These are phyloP conservation scores for Odocoileus hemionus DNA, from an alignment of 2,113 vertebrate genomes.

Conservation along the genomic window DNA sequence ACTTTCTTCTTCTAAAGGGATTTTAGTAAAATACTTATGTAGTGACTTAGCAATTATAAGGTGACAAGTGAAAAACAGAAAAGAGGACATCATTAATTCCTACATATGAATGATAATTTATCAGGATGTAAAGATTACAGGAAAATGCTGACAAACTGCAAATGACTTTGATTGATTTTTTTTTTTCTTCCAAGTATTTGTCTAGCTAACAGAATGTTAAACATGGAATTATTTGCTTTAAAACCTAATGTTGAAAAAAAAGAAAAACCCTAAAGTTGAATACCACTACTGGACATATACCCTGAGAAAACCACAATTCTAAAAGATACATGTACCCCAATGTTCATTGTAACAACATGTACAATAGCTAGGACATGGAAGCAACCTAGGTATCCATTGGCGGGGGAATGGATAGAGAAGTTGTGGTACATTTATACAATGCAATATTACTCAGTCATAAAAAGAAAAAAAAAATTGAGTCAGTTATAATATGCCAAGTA, in stretches of 20 bases:
- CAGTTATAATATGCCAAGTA: background rate
- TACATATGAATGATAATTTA: background rate
- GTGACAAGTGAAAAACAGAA: background rate
- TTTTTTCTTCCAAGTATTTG: background rate
- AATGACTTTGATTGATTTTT: background rate
- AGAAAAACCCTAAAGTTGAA: background rate
- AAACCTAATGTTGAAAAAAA: background rate
- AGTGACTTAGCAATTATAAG: background rate
- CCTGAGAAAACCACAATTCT: background rate
- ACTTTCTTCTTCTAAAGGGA: background rate
- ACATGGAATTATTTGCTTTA: background rate
- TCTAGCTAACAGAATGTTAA: background rate
- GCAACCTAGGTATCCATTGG: background rate
- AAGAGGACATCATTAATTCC: background rate
- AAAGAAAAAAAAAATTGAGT: background rate
- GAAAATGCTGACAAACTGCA: background rate
- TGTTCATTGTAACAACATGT: background rate
- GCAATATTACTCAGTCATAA: background rate
- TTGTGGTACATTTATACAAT: background rate
- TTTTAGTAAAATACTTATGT: background rate
- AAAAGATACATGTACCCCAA: background rate
- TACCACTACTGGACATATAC: background rate
- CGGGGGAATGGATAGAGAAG: background rate
- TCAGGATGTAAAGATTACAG: background rate
- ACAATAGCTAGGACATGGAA: background rate